Base-by-base conservation (phyloP, 92 coral and sea anemone species). In the Porites rus region DNA sequence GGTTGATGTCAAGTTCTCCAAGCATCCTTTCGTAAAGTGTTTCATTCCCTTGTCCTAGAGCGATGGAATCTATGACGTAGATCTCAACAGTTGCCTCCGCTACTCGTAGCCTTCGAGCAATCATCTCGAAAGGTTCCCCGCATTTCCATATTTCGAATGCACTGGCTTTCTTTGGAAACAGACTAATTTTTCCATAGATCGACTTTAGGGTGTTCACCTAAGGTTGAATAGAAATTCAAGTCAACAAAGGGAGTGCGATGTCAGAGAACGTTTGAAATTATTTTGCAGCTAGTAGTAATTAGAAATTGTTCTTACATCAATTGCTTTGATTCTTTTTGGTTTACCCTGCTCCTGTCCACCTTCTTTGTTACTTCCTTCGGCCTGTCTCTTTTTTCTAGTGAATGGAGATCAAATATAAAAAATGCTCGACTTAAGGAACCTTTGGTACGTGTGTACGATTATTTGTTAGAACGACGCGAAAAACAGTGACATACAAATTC, bases 81-180 rank as follows among this genome's bases (percentile, higher is more conserved):
- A 88, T 72, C 38, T 83, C 72, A 19, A 22, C 72, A 1, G 83
- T 74, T 16, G 88, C 84, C 63, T 54, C 77, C 1, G 72, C 77
- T 4, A 88, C 81, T 18, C 75, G 11, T 38, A 79, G 67, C 25
- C 50, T 73, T 22, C 67, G 51, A 2, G 76, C 90, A 43, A 80
- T 80, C 9, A 54, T 21, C n/a, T 19, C 6, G 3, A 87, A 64
- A 13, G 76, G 31, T 17, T 65, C 61, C 7, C 90, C 90, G 52
- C 54, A 51, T 53, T 38, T 8, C 65, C 79, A 75, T 3, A 19
- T 19, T 7, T 31, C 3, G 21, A 75, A 75, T 1, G 79, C 79
- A 17, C 8, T 53, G 14, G 53, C 13, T 53, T 53, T 75, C 79
- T 75, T 75, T 43, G 79, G 38, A 8, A 75, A 75, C 7, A 2